These are phyloP conservation scores for Xenopus laevis DNA, from an alignment of 2,113 vertebrate species.

Conservation along the genomic window DNA sequence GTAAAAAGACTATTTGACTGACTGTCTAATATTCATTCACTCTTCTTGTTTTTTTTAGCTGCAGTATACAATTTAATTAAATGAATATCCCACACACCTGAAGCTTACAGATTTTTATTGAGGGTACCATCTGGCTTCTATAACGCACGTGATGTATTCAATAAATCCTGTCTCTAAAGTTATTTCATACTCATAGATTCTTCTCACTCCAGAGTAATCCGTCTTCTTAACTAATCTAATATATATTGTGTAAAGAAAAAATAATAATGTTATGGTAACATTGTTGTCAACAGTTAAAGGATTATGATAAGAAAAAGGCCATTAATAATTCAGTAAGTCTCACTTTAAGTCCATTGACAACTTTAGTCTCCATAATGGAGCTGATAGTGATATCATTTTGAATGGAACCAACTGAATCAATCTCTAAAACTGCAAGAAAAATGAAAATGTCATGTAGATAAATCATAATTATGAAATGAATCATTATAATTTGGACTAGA, in stretches of 20 bases:
- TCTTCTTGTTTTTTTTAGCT: slow-evolving; percentile 47
- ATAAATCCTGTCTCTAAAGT: slow-evolving; percentile 38
- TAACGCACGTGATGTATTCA: slow-evolving; percentile 7
- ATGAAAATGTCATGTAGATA: too few relatives aligned
- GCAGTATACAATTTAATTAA: slow-evolving; percentile 48
- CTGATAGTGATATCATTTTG: neutral
- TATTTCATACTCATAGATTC: slow-evolving; percentile 2
- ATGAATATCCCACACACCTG: slow-evolving; percentile 44
- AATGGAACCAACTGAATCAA: neutral
- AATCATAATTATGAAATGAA: too few relatives aligned
- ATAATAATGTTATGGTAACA: slow-evolving; percentile 31
- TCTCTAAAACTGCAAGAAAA: neutral
- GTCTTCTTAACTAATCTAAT: neutral
- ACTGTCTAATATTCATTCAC: slow-evolving; percentile 38
- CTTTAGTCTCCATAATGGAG: neutral
- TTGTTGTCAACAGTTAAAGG: slow-evolving; percentile 22
- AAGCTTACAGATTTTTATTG: slow-evolving; percentile 35
- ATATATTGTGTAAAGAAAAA: slow-evolving; percentile 16
- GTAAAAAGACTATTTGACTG: slow-evolving; percentile 26
- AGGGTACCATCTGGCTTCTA: slow-evolving; percentile 48
- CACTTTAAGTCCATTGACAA: slow-evolving; percentile 3
- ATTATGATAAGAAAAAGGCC: slow-evolving; percentile 29
- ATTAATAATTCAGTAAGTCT: slow-evolving; percentile 23
- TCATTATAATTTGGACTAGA: too few relatives aligned
- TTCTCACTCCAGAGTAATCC: neutral